Evolutionary conservation across 2,113 vertebrate genomes (phyloP), one percentile per base, ranked within the genome.

Genomic region (Jacana jacana): DNA sequence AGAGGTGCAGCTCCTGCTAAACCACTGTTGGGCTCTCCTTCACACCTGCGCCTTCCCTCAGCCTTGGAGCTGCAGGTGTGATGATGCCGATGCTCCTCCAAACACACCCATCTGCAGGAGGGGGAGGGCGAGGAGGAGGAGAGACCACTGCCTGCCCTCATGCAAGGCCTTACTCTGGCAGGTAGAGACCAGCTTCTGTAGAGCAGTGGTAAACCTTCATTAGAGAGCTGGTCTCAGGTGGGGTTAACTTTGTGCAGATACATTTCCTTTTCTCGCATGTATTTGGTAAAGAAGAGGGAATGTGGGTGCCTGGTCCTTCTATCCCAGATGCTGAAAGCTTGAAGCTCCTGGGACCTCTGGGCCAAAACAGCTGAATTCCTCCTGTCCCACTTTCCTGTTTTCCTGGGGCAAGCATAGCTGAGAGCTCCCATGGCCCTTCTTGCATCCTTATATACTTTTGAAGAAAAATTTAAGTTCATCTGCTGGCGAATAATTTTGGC

Each of bases 1-100:
- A 88, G 95, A 97, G 98, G 98, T 97, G 40, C 84, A 92, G 95
- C 96, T 97, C 95, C 93, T 75, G 93, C 96, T 80, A 46, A 79
- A 90, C 86, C 84, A 35, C 91, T 58, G 42, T 40, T 48, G 87
- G 60, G 76, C 78, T 93, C 15, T 48, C 73, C 92, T 81, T 93
- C 71, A 14, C 69, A 82, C 93, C 81, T 63, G 61, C 4, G 17
- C 73, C 63, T 39, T 40, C n/a, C 76, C 88, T 48, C 0, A 2
- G 61, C 81, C 55, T 39, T 1, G 0, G 11, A 16, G 63, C 51
- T 64, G 76, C 82, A 55, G 86, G 48, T 72, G 73, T 23, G 87
- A 1, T 0, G 2, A 0, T 37, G 75, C 39, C 1, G 22, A 6
- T 49, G 69, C 35, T 48, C 24, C 48, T 46, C 85, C 51, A 3